Base-by-base conservation (phyloP, 1,140 invertebrate species). In the Drosophila parvula region DNA sequence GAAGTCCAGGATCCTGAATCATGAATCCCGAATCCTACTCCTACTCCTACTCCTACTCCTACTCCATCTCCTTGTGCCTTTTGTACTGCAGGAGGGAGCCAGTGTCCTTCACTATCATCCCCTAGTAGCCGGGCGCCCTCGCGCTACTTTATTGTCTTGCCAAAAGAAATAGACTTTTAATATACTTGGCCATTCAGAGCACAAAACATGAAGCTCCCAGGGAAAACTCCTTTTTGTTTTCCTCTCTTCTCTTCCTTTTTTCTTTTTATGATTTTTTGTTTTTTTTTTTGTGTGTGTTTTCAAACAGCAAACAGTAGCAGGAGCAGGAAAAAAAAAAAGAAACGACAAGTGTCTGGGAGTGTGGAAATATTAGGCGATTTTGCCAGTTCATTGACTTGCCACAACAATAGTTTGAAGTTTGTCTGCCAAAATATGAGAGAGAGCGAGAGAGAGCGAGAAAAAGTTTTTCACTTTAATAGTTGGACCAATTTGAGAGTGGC, bases 321-420 rank as follows among this genome's bases (percentile, higher is more conserved):
- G 14, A 51, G 48, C 28, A 1, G 14, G 30, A 27, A 77, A 41
- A 63, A 53, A 43, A 41, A 27, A 18, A 48, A 28, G 11, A 11
- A 38, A 27, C 27, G 63, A 53, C 28, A 56, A 70, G 73, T 81
- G 74, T 82, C 69, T 79, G 67, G 68, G 45, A 70, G 79, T 82
- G 70, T 75, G 73, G 65, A 79, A 86, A 88, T 86, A 86, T 88
- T 86, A 86, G 83, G 79, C 83, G 76, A 81, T 86, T 86, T 88
- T 86, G 83, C 83, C 83, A 88, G 83, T 86, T 86, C 83, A 86
- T 86, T 86, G 83, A 86, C 83, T 86, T 88, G 71, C 71, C 76
- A 88, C 83, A 86, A 86, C 83, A 86, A 88, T 88, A 88, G 84
- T 83, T 86, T 86, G 79, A 86, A 86, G 83, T 86, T 88, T 86